Conservation (phyloP, 2,113 vertebrate species). For the Petrocephalus microphthalmus region DNA sequence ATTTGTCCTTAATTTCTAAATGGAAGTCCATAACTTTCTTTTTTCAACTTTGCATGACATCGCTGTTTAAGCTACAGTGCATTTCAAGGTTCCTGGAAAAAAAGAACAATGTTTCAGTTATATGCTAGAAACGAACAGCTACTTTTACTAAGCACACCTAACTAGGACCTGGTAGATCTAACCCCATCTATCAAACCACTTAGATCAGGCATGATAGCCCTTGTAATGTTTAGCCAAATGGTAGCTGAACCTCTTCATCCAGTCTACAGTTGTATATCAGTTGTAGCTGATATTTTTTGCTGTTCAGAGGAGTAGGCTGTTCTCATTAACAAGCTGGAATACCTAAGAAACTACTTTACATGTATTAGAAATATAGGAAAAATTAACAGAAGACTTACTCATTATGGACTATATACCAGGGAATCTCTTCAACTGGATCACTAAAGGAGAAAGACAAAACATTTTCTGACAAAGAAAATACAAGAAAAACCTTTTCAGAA, state of each 20-base stretch:
- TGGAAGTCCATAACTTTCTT: not conserved
- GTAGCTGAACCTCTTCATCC: not conserved
- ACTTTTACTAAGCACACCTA: not conserved
- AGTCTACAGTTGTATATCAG: not conserved
- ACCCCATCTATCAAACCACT: not conserved
- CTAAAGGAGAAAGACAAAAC: constrained; percentile 45
- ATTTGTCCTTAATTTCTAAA: not conserved
- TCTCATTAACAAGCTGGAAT: not conserved
- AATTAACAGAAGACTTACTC: constrained; percentile 50
- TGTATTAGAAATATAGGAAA: constrained; percentile 31
- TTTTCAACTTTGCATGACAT: not conserved
- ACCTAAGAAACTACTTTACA: not conserved
- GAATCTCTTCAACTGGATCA: constrained; percentile 55
- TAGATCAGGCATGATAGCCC: not conserved
- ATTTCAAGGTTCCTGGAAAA: not conserved
- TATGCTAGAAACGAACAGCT: not conserved
- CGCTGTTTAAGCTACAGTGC: not conserved
- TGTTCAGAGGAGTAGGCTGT: not conserved
- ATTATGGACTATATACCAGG: constrained; percentile 62
- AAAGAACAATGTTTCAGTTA: not conserved
- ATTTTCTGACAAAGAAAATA: not conserved
- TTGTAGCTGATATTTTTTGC: not conserved
- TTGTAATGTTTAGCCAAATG: not conserved
- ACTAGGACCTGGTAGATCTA: not conserved
- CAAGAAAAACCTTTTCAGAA: not conserved